Conservation (phyloP, 2,797 vertebrate species). For the Takifugu rubripes region DNA sequence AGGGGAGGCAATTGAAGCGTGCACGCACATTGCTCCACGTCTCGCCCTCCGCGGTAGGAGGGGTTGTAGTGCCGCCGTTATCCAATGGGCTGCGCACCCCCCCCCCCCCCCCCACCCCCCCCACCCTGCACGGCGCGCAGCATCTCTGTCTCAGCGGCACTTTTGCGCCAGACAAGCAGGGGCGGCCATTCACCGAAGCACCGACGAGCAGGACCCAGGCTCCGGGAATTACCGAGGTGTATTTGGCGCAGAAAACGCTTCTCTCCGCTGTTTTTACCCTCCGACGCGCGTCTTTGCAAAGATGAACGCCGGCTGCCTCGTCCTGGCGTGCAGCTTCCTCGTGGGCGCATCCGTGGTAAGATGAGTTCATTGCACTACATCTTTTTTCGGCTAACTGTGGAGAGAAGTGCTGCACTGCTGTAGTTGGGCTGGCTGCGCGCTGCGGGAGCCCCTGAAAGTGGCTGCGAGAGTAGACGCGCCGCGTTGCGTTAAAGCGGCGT, state of each 20-base stretch:
- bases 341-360: constrained; percentile 77
- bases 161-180: constrained; percentile 77
- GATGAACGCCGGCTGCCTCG: constrained; percentile 71
- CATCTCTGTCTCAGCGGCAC: constrained; percentile 86
- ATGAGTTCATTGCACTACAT: constrained; percentile 40
- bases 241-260: constrained; percentile 44
- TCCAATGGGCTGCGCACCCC: constrained; percentile 63
- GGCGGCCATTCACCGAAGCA: constrained; percentile 56
- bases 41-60: constrained; percentile 67
- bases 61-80: constrained; percentile 72
- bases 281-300: constrained; percentile 48
- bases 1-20: constrained; percentile 26
- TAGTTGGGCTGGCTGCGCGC: constrained; percentile 33
- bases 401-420: constrained; percentile 65
- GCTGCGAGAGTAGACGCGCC: constrained; percentile 21
- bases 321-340: constrained; percentile 72
- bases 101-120: constrained; percentile 38
- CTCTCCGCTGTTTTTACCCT: constrained; percentile 15
- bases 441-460: constrained; percentile 42
- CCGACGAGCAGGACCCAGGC: constrained; percentile 25
- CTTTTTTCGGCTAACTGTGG: constrained; percentile 21
- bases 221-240: constrained; percentile 66
- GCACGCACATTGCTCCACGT: constrained; percentile 53
- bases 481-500: constrained; percentile 43
- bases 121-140: constrained; percentile 70